Evolutionary conservation across 1,140 invertebrate species (phyloP), one percentile per base, ranked within the genome.

Genomic region (Euborellia annulipes): DNA sequence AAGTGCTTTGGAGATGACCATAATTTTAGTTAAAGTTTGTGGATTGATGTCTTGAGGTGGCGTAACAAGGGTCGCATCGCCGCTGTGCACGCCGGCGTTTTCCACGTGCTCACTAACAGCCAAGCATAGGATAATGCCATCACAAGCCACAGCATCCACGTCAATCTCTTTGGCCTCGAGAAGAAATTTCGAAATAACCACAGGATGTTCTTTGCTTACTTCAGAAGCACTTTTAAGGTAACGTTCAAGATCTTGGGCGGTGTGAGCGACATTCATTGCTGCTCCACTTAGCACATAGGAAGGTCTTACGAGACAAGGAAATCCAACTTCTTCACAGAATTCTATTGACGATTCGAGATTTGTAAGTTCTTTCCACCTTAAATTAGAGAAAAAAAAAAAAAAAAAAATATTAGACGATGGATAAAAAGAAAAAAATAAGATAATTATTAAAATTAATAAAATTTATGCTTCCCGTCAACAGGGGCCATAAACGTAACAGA

Each of bases 81-180:
- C 96, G 0, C 92, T 97, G 64, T 99, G 96, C 0, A 99, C 92
- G 2, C 96, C 96, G 1, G 96, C 96, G 67, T 99, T 99, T 69
- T 99, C 96, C 0, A 99, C 87, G 64, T 99, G 96, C 63, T 98
- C 95, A 0, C 86, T 96, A 1, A 99, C 91, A 17, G 95, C 96
- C 80, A 95, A 89, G 55, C 86, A 92, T 0, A 93, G 63, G 32
- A 97, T 79, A 38, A 82, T 73, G 1, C 95, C 96, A 60, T 98
- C 88, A 48, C 75, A 75, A 2, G 94, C 94, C 0, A 99, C 93
- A 1, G 89, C 96, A 67, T 99, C 96, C 0, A 99, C 90, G 65
- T 99, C 96, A 53, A 99, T 98, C 67, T 99, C 96, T 68, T 99
- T 99, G 6, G 95, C 93, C 59, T 98, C 92, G 23, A 85, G 68